Percentiles rank a stretch among this genome's conserved stretches.
These are phyloP conservation scores for Yoshiicerus persimilis DNA, from an alignment of 1,140 invertebrate genomes.

Conservation along the genomic window DNA sequence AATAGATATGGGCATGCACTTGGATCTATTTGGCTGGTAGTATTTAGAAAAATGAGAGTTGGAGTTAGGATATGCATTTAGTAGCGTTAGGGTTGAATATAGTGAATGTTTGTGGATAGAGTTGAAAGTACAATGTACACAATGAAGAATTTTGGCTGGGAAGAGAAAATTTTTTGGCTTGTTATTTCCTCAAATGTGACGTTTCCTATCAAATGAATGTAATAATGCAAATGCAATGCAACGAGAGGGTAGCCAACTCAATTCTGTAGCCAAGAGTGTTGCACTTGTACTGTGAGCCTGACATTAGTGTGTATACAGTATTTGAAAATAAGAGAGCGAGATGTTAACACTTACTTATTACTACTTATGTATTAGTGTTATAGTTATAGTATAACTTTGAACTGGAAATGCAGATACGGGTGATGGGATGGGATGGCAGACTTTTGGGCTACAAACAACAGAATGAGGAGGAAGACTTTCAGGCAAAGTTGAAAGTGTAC, in stretches of 20 bases:
- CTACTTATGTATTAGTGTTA: not conserved
- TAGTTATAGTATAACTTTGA: not conserved
- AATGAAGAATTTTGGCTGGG: conserved; percentile 32
- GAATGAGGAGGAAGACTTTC: not conserved
- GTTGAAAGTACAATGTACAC: not conserved
- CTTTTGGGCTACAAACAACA: not conserved
- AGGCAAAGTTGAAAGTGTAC: conserved; percentile 13
- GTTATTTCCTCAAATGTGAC: conserved; percentile 26
- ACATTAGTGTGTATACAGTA: not conserved
- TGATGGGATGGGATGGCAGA: not conserved
- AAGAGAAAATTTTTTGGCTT: conserved; percentile 34
- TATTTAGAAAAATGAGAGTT: too few relatives aligned
- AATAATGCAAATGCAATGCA: conserved; percentile 20
- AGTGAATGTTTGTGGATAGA: not conserved
- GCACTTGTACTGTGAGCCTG: not conserved
- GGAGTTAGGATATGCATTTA: too few relatives aligned
- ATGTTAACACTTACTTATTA: not conserved
- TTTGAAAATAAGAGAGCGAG: not conserved
- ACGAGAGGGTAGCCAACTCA: not conserved
- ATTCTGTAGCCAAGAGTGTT: not conserved
- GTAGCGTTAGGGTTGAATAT: too few relatives aligned
- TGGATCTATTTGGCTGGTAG: too few relatives aligned
- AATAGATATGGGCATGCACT: too few relatives aligned
- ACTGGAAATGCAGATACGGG: not conserved
- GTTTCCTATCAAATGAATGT: conserved; percentile 13